phyloP scores from a whole-genome alignment of 2,113 vertebrate species.

The Acrocephalus arundinaceus region DNA sequence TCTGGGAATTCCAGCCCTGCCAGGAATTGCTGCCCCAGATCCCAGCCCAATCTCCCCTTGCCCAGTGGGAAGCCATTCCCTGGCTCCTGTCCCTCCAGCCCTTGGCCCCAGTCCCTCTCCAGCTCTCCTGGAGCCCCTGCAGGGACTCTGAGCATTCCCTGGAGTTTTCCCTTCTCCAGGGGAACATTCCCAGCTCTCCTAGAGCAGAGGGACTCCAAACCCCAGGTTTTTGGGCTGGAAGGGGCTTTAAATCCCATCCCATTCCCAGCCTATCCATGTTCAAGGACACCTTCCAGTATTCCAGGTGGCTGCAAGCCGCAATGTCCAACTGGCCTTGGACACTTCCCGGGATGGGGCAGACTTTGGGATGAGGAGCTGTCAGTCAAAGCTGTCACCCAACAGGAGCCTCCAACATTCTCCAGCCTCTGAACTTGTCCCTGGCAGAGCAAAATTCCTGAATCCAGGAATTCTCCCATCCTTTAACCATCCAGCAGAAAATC shows the following conservation, averaged over 20 bases:
- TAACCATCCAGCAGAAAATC: neutral
- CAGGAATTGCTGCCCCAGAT: too few species aligned
- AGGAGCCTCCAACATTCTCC: neutral
- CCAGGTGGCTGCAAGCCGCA: accelerated
- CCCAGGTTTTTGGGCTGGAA: accelerated
- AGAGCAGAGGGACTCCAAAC: neutral
- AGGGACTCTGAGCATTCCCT: neutral
- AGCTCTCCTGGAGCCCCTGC: neutral
- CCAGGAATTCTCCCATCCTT: neutral
- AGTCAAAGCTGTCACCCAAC: accelerated
- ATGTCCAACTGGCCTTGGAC: neutral
- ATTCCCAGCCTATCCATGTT: neutral
- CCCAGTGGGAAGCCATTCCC: too few species aligned
- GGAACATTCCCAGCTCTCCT: neutral
- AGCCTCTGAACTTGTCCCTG: neutral
- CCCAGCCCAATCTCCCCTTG: too few species aligned
- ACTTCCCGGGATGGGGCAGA: neutral
- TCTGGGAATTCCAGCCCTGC: too few species aligned
- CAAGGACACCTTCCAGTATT: neutral
- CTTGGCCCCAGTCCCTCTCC: neutral
- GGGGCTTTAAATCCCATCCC: too few species aligned
- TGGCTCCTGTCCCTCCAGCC: too few species aligned
- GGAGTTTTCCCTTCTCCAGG: neutral
- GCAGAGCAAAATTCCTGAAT: neutral
- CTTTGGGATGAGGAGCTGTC: neutral